A percentile compares a stretch with the other conserved stretches of the same genome.
These are phyloP conservation scores for Arbacia lixula DNA, from an alignment of 53 echinoderm and acorn worm species.

Conservation along the genomic window DNA sequence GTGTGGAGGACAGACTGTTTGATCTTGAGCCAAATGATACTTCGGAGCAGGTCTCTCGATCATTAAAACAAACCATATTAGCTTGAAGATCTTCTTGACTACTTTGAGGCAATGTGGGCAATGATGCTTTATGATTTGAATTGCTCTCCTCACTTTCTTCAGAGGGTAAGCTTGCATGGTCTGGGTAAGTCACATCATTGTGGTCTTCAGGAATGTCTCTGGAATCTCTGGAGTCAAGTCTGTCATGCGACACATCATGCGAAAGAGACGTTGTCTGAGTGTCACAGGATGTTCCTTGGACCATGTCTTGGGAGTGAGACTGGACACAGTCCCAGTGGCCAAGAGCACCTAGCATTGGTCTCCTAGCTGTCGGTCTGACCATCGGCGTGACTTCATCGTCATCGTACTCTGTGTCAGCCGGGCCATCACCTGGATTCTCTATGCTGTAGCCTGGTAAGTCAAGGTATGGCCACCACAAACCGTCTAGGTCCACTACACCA, in stretches of 20 bases:
- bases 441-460: conserved; percentile 50
- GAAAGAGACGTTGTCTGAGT: conserved; percentile 44
- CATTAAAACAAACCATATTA: too few species aligned
- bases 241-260: conserved; percentile 26
- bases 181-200: neutral
- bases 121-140: neutral
- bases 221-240: conserved; percentile 24
- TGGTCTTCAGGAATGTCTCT: conserved; percentile 20
- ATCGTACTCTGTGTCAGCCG: neutral
- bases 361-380: conserved; percentile 52
- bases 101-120: neutral
- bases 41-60: conserved; percentile 24
- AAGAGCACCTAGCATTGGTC: conserved; percentile 32
- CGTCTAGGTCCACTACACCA: conserved; percentile 83
- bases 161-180: neutral
- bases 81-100: conserved; percentile 16
- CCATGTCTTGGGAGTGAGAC: conserved; percentile 34
- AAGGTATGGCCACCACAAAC: conserved; percentile 82
- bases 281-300: conserved; percentile 40
- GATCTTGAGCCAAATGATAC: conserved; percentile 47
- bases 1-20: neutral
- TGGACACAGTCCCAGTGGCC: conserved; percentile 52
- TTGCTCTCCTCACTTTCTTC: conserved; percentile 45
- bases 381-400: conserved; percentile 37
- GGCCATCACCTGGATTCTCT: conserved; percentile 5